Evolutionary conservation across 2,797 vertebrate genomes (phyloP).

Genomic region (Enteromius treurensis): DNA sequence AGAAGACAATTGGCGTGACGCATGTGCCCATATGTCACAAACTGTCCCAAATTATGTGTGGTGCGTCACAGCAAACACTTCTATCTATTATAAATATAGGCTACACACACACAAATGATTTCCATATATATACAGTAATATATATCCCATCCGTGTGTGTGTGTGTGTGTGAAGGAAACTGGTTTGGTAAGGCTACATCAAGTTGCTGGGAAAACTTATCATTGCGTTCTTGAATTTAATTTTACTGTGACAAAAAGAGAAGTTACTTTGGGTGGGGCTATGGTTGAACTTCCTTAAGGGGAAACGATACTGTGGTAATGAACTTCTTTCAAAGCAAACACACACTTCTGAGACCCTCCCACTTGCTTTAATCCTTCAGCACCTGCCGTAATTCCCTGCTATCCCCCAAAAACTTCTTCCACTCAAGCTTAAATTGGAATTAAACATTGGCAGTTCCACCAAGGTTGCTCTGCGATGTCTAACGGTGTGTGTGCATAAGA

Average conservation of each 20-base stretch:
- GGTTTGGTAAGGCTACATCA: neutral
- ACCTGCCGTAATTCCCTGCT: neutral
- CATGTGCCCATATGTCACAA: constrained; percentile 11
- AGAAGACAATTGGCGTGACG: constrained; percentile 18
- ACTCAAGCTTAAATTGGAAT: neutral
- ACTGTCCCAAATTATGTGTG: constrained; percentile 4
- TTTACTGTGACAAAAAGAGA: constrained; percentile 18
- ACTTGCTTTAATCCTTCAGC: neutral
- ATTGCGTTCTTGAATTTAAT: neutral
- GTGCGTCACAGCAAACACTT: constrained; percentile 21
- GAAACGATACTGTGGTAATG: constrained; percentile 30
- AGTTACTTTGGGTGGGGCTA: constrained; percentile 7
- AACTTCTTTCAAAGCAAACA: constrained; percentile 23
- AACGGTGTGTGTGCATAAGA: neutral
- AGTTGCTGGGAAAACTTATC: neutral
- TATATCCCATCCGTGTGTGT: neutral
- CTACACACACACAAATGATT: too few relatives aligned
- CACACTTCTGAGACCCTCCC: neutral
- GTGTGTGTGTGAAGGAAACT: neutral
- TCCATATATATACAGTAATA: neutral
- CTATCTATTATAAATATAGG: neutral
- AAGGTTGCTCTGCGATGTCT: neutral
- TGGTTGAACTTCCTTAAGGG: constrained; percentile 4
- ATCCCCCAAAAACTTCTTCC: neutral
- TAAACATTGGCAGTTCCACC: neutral